These are phyloP conservation scores for Vanessa tameamea DNA, from an alignment of 1,140 invertebrate species.

Conservation along the genomic window DNA sequence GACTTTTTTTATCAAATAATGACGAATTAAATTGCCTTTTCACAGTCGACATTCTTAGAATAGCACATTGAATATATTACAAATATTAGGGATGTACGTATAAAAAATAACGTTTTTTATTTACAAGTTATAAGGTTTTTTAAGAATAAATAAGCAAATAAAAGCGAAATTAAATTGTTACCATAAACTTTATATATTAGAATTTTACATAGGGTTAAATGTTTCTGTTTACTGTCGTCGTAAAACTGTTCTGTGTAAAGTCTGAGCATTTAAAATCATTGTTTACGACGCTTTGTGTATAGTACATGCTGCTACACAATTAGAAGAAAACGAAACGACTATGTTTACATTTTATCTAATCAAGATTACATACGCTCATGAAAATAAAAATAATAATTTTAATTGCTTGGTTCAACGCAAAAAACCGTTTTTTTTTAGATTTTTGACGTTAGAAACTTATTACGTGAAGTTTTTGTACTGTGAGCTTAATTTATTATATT, in stretches of 20 bases:
- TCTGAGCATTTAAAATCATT: neutral
- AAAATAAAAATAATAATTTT: too few relatives aligned
- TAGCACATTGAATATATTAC: too few relatives aligned
- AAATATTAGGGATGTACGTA: too few relatives aligned
- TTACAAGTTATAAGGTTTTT: too few relatives aligned
- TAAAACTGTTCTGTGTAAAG: conserved; percentile 8
- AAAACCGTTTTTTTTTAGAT: too few relatives aligned
- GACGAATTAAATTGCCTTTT: neutral
- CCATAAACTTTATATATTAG: conserved; percentile 14
- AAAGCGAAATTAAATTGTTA: conserved; percentile 15
- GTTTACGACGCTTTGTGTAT: neutral
- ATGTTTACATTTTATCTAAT: neutral
- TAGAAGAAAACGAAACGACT: neutral
- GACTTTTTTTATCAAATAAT: neutral
- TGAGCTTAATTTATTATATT: too few relatives aligned
- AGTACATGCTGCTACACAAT: neutral
- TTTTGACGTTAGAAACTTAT: too few relatives aligned
- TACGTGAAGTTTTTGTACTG: too few relatives aligned
- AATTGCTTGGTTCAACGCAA: too few relatives aligned
- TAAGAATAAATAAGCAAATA: neutral
- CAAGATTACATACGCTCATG: too few relatives aligned
- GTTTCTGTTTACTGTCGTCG: conserved; percentile 18
- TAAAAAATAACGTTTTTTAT: too few relatives aligned
- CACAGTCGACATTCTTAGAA: too few relatives aligned
- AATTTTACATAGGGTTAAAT: conserved; percentile 16